A percentile compares a stretch with the other conserved stretches of the same genome.
phyloP scores from a whole-genome alignment of 2,113 vertebrate species.

The Phaetusa simplex region DNA sequence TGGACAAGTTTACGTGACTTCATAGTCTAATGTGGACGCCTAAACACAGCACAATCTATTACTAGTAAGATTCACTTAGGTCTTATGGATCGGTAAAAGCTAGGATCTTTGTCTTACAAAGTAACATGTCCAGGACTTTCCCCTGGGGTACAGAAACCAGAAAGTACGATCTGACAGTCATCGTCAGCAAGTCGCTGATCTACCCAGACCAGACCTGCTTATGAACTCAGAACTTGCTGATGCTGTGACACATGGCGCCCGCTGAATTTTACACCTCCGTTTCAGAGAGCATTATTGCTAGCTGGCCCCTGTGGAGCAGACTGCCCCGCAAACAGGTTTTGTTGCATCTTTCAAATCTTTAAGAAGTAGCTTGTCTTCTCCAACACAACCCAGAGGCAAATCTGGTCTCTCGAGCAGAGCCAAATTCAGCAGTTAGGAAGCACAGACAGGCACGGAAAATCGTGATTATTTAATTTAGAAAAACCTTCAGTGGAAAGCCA shows the following conservation, averaged over 20 bases:
- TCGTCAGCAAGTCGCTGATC: background rate
- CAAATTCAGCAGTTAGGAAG: background rate
- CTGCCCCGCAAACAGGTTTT: background rate
- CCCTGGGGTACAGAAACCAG: background rate
- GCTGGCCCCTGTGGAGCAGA: background rate
- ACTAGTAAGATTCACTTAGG: background rate
- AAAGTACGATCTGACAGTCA: background rate
- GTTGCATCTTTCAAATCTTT: background rate
- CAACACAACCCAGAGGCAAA: background rate
- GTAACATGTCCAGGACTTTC: background rate
- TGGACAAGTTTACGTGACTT: background rate
- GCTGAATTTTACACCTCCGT: background rate
- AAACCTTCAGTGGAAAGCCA: background rate
- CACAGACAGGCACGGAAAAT: background rate
- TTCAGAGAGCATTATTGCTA: background rate
- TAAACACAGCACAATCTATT: background rate
- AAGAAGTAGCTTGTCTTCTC: background rate
- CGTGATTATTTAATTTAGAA: background rate
- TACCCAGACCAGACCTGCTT: background rate
- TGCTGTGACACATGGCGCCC: accelerated
- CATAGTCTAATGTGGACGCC: background rate
- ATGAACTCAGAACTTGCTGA: background rate
- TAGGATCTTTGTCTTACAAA: background rate
- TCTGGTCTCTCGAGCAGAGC: background rate
- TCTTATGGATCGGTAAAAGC: background rate